A percentile compares a stretch with the other conserved stretches of the same genome.
These are phyloP conservation scores for Panorpa germanica DNA, from an alignment of 2,888 invertebrate genomes.

Conservation along the genomic window DNA sequence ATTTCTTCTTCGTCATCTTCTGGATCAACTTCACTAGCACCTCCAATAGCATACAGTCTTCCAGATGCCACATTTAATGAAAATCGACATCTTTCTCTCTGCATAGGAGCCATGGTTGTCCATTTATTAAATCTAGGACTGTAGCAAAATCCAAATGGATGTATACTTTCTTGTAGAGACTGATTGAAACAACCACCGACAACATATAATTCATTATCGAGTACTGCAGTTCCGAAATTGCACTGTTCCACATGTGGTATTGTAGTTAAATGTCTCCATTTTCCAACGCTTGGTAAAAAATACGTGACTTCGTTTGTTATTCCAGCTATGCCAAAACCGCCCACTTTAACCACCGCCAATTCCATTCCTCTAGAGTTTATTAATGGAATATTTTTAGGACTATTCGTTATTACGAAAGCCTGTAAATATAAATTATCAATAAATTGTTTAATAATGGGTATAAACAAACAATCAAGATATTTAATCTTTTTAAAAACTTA, in stretches of 20 bases:
- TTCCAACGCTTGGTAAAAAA: slow-evolving; percentile 31
- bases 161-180: slow-evolving; percentile 44
- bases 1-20: slow-evolving; percentile 22
- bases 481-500: too few relatives aligned
- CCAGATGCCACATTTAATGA: slow-evolving; percentile 35
- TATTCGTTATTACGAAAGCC: slow-evolving; percentile 7
- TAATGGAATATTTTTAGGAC: slow-evolving; percentile 18
- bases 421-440: slow-evolving; percentile 9
- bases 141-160: slow-evolving; percentile 51
- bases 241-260: slow-evolving; percentile 58
- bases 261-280: slow-evolving; percentile 43
- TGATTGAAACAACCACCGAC: slow-evolving; percentile 56
- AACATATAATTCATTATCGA: slow-evolving; percentile 46
- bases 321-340: slow-evolving; percentile 46
- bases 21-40: slow-evolving; percentile 35
- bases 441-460: too few relatives aligned
- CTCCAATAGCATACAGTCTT: slow-evolving; percentile 40
- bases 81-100: slow-evolving; percentile 43
- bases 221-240: slow-evolving; percentile 48
- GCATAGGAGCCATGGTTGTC: slow-evolving; percentile 47
- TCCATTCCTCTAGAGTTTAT: slow-evolving; percentile 49
- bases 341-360: slow-evolving; percentile 43
- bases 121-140: slow-evolving; percentile 40
- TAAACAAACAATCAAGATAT: too few relatives aligned
- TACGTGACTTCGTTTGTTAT: slow-evolving; percentile 50